phyloP scores from a whole-genome alignment of 2,888 invertebrate genomes.

The Eugnorisma glareosa region DNA sequence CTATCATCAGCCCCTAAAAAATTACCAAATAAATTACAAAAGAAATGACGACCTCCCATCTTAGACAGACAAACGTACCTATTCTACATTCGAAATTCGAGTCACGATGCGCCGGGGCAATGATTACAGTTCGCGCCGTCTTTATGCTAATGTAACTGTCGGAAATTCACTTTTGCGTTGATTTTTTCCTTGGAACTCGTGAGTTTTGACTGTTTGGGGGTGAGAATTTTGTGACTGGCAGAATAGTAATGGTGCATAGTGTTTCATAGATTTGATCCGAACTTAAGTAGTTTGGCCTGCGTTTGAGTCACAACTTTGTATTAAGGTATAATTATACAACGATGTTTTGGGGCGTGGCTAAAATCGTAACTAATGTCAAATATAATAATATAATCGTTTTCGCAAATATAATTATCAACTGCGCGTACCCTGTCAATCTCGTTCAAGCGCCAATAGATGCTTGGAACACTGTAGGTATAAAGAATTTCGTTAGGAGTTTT shows the following conservation, averaged over 20 bases:
- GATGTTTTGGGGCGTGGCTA: background rate
- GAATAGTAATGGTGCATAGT: background rate
- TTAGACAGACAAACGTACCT: slow-evolving; percentile 58
- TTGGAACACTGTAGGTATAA: background rate
- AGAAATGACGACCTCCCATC: slow-evolving; percentile 43
- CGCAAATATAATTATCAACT: background rate
- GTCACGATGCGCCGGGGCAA: slow-evolving; percentile 77
- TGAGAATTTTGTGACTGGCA: slow-evolving; percentile 49
- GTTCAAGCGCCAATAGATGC: background rate
- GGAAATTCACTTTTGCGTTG: slow-evolving; percentile 84
- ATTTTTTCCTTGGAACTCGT: slow-evolving; percentile 75
- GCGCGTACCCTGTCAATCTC: background rate
- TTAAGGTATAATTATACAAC: background rate
- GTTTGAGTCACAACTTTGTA: background rate
- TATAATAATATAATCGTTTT: background rate
- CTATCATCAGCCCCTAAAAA: slow-evolving; percentile 1
- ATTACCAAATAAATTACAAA: slow-evolving; percentile 55
- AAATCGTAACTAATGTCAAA: background rate
- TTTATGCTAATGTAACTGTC: slow-evolving; percentile 85
- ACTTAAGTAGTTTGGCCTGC: background rate
- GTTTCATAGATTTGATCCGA: background rate
- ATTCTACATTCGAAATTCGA: slow-evolving; percentile 75
- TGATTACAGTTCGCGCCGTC: slow-evolving; percentile 84
- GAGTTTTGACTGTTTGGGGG: slow-evolving; percentile 46
- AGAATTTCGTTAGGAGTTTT: background rate